Evolutionary conservation across 2,888 invertebrate genomes (phyloP).

Genomic region (Troides aeacus): DNA sequence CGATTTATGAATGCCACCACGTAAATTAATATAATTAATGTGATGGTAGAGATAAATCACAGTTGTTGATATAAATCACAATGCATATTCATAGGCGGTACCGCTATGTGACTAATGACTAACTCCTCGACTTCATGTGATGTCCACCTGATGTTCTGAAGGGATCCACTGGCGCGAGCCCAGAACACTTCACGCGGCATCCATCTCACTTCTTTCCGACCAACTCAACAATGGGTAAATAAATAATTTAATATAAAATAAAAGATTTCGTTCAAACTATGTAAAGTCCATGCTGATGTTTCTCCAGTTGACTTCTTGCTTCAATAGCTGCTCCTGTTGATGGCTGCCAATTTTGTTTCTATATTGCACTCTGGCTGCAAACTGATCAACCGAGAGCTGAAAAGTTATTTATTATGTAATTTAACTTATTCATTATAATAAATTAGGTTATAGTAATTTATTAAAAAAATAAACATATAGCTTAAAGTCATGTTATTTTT

Average conservation of each 20-base stretch:
- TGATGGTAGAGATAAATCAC: slow-evolving; percentile 77
- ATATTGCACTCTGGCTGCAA: slow-evolving; percentile 67
- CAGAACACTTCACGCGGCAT: slow-evolving; percentile 21
- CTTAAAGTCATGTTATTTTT: too few species aligned
- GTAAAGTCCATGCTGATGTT: slow-evolving; percentile 65
- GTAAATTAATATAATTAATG: slow-evolving; percentile 59
- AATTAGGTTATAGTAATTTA: too few species aligned
- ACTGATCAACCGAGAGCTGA: slow-evolving; percentile 61
- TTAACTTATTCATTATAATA: too few species aligned
- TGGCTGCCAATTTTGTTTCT: slow-evolving; percentile 57
- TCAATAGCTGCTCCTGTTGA: slow-evolving; percentile 61
- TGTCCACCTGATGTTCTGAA: slow-evolving; percentile 49
- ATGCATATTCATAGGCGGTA: slow-evolving; percentile 73
- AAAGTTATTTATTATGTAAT: slow-evolving; percentile 32
- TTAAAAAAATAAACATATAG: too few species aligned
- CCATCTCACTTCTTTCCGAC: slow-evolving; percentile 46
- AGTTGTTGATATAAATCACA: slow-evolving; percentile 76
- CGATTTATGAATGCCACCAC: slow-evolving; percentile 75
- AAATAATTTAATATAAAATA: slow-evolving; percentile 62
- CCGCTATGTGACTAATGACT: slow-evolving; percentile 67
- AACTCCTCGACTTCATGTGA: slow-evolving; percentile 47
- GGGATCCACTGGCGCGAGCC: slow-evolving; percentile 40
- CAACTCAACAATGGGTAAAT: slow-evolving; percentile 60
- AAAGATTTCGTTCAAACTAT: slow-evolving; percentile 53
- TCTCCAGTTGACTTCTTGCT: slow-evolving; percentile 37